Evolutionary conservation across 2,888 invertebrate species (phyloP).

Genomic region (Cantharis flavilabris): DNA sequence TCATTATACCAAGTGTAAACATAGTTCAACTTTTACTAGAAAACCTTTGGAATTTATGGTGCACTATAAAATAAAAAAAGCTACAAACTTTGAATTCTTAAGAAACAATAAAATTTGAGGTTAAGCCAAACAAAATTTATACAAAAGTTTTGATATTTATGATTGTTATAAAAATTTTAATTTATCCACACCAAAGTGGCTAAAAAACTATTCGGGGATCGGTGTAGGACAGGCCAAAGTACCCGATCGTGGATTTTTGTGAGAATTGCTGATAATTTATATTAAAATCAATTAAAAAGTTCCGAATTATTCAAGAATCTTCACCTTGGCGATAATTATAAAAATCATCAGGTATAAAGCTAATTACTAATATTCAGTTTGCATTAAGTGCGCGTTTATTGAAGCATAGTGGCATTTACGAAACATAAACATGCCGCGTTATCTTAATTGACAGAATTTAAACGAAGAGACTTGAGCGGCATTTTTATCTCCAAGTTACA

Average conservation of each 20-base stretch:
- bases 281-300: not conserved
- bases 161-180: not conserved
- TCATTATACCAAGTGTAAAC: conserved; percentile 29
- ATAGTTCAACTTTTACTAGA: conserved; percentile 4
- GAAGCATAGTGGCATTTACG: conserved; percentile 26
- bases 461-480: conserved; percentile 20
- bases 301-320: not conserved
- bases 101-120: not conserved
- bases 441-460: conserved; percentile 27
- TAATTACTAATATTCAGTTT: conserved; percentile 24
- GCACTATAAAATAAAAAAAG: not conserved
- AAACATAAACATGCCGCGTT: conserved; percentile 28
- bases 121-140: not conserved
- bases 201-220: not conserved
- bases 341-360: conserved; percentile 10
- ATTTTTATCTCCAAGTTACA: conserved; percentile 18
- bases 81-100: not conserved
- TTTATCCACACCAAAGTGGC: not conserved
- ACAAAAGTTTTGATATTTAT: not conserved
- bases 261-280: not conserved
- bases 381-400: conserved; percentile 17
- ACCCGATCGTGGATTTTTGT: not conserved
- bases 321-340: not conserved
- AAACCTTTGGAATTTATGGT: not conserved
- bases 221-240: too few species aligned